Base-by-base conservation (phyloP, 2,797 vertebrate species). In the Chelon auratus region DNA sequence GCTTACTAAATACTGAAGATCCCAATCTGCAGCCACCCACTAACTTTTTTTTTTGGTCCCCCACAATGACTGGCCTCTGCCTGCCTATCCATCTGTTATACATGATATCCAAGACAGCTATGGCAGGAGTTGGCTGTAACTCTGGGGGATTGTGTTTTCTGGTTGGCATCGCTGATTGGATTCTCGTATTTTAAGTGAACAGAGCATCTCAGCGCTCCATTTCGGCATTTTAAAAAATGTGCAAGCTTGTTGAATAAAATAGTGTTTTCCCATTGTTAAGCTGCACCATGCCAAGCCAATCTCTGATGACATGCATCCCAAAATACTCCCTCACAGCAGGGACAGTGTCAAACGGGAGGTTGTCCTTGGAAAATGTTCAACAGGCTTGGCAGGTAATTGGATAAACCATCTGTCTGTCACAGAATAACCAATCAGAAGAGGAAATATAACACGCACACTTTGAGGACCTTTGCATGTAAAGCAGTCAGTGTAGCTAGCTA, bases 21-120 rank as follows among this genome's bases (percentile, higher is more conserved):
- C 74, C 72, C 56, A 58, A 81, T 78, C 77, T 81, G 62, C 45
- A 77, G 65, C 74, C 84, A 78, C 67, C 78, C 76, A 86, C 78
- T 22, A 22, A 66, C 12, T 20, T 57, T 69, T 51, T 62, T 26
- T 26, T 26, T 33, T 33, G 30, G 36, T 64, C 33, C 62, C 67
- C 68, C 62, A 84, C 75, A 68, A 64, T 62, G 59, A 81, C 8
- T 51, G 62, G 66, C 66, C 59, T 54, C 59, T 57, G 66, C 63
- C 50, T 75, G 71, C 69, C 68, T 69, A 51, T 81, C 72, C 72
- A 86, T 85, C 78, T 89, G 87, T 80, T 69, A 70, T 56, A 71
- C 39, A 53, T 69, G 64, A 62, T 65, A 62, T 59, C 30, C n/a
- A 17, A 61, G 15, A 30, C 37, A 56, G 67, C 69, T 60, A 39